Evolutionary conservation across 2,888 invertebrate species (phyloP).

Genomic region (Cephus spinipes): DNA sequence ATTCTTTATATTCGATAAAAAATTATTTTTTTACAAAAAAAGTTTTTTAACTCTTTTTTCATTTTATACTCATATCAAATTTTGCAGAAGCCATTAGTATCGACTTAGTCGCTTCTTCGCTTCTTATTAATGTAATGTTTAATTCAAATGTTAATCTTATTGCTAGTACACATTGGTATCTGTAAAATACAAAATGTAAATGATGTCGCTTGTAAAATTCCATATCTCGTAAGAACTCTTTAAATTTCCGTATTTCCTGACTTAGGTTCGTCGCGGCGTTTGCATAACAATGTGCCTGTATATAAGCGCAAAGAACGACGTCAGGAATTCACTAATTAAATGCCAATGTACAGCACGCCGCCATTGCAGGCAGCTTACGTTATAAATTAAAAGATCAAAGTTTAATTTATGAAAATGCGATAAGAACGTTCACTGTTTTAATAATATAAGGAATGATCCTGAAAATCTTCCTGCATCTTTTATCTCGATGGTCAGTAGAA

Average conservation of each 20-base stretch:
- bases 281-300: neutral
- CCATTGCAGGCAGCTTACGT: neutral
- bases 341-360: neutral
- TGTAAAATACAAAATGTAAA: neutral
- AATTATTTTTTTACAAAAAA: neutral
- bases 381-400: neutral
- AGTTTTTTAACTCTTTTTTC: no score
- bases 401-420: neutral
- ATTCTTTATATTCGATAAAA: neutral
- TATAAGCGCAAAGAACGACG: neutral
- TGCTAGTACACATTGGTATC: neutral
- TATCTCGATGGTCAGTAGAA: slow-evolving; percentile 12
- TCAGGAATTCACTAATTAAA: neutral
- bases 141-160: neutral
- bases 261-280: neutral
- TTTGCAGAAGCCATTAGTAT: no score
- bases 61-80: no score
- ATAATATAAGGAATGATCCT: neutral
- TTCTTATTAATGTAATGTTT: neutral
- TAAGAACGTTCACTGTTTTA: neutral
- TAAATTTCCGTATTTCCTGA: neutral
- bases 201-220: neutral
- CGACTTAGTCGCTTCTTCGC: no score
- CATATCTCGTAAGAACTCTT: neutral
- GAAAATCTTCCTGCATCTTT: neutral